Evolutionary conservation across 2,888 invertebrate genomes (phyloP).

Genomic region (Nebria brevicollis): DNA sequence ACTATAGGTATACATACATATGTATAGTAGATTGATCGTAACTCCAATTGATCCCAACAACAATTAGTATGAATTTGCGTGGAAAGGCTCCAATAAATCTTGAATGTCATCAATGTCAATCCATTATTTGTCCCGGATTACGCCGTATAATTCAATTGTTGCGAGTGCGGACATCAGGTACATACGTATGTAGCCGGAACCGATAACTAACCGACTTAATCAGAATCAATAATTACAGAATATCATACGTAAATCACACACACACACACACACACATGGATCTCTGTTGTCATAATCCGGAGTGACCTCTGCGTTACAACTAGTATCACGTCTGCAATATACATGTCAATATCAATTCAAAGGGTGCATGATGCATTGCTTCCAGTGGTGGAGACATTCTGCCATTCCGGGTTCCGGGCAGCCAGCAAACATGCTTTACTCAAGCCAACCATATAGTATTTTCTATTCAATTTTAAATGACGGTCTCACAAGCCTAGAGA

Average conservation of each 20-base stretch:
- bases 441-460: no score
- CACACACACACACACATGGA: not conserved
- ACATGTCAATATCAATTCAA: slow-evolving; percentile 47
- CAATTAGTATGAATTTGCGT: not conserved
- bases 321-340: slow-evolving; percentile 33
- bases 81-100: not conserved
- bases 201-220: slow-evolving; percentile 46
- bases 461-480: no score
- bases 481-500: no score
- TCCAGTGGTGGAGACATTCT: slow-evolving; percentile 23
- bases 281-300: slow-evolving; percentile 32
- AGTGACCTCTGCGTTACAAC: slow-evolving; percentile 27
- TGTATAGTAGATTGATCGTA: no score
- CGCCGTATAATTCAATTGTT: slow-evolving; percentile 39
- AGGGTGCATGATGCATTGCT: slow-evolving; percentile 35
- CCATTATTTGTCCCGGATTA: slow-evolving; percentile 37
- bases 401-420: not conserved
- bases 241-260: slow-evolving; percentile 42
- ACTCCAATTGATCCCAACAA: no score
- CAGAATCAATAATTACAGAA: slow-evolving; percentile 47
- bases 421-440: no score
- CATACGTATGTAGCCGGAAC: slow-evolving; percentile 29
- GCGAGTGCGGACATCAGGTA: slow-evolving; percentile 22
- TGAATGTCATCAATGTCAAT: slow-evolving; percentile 13
- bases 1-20: no score